Percentiles rank a stretch among this genome's conserved stretches.
Evolutionary conservation across 2,113 vertebrate species (phyloP).

Genomic region (Poecilia latipinna): DNA sequence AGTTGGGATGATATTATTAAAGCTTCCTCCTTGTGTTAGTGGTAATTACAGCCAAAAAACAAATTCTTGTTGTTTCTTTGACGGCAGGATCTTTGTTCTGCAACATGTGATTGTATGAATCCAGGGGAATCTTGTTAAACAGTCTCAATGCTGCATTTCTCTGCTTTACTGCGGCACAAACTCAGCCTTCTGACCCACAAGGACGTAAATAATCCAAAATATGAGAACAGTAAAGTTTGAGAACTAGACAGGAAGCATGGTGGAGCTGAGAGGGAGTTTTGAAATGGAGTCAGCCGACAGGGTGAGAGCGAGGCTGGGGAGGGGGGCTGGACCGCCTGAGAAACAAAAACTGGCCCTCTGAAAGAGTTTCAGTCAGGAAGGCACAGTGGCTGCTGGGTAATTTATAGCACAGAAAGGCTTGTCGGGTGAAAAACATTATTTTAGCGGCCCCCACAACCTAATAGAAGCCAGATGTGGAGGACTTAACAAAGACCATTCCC

Average conservation of each 20-base stretch:
- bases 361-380: conserved; percentile 74
- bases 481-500: conserved; percentile 80
- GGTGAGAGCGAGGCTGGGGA: conserved; percentile 26
- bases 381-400: conserved; percentile 83
- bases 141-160: not conserved
- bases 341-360: conserved; percentile 68
- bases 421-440: conserved; percentile 89
- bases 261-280: conserved; percentile 53
- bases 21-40: not conserved
- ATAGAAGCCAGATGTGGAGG: conserved; percentile 85
- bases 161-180: not conserved
- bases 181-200: not conserved
- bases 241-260: conserved; percentile 38
- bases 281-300: conserved; percentile 58
- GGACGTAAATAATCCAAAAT: not conserved
- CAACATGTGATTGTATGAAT: not conserved
- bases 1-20: not conserved
- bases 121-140: not conserved
- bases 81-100: not conserved
- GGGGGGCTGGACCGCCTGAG: conserved; percentile 53
- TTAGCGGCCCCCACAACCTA: conserved; percentile 83
- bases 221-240: not conserved
- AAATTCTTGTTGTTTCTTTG: not conserved
- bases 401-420: conserved; percentile 86
- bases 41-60: not conserved